phyloP scores from a whole-genome alignment of 2,113 vertebrate species.

The Spea bombifrons region DNA sequence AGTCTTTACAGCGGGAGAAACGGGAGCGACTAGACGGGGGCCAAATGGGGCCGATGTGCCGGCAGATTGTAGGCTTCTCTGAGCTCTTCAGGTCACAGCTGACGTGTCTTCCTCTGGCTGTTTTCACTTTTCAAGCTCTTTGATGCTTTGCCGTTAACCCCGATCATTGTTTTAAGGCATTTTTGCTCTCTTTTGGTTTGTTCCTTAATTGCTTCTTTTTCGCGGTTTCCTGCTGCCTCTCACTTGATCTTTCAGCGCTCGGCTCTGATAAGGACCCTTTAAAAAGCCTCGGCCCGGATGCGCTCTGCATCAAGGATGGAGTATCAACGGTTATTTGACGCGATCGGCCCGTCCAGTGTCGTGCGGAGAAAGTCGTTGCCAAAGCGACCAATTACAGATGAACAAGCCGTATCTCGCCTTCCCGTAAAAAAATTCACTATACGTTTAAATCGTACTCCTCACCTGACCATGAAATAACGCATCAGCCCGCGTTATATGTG shows the following conservation, averaged over 20 bases:
- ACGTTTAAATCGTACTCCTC: too few species aligned
- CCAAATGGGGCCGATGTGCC: neutral
- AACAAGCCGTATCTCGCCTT: too few species aligned
- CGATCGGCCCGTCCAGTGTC: neutral
- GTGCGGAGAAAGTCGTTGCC: neutral
- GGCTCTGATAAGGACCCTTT: neutral
- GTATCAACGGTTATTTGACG: neutral
- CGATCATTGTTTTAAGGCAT: neutral
- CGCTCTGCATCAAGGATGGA: constrained; percentile 2
- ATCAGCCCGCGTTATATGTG: too few species aligned
- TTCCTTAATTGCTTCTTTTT: constrained; percentile 7
- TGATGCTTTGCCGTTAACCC: neutral
- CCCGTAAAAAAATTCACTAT: too few species aligned
- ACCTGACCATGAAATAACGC: too few species aligned
- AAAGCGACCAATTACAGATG: too few species aligned
- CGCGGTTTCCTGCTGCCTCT: constrained; percentile 27
- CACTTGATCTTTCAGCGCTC: constrained; percentile 5
- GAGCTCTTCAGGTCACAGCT: neutral
- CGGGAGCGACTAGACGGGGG: neutral
- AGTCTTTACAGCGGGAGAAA: too few species aligned
- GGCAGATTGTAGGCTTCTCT: too few species aligned
- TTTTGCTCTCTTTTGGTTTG: neutral
- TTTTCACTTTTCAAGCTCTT: neutral
- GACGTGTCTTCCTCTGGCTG: neutral
- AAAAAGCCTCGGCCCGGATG: neutral